Evolutionary conservation across 2,888 invertebrate genomes (phyloP).

Genomic region (Acleris sparsana): DNA sequence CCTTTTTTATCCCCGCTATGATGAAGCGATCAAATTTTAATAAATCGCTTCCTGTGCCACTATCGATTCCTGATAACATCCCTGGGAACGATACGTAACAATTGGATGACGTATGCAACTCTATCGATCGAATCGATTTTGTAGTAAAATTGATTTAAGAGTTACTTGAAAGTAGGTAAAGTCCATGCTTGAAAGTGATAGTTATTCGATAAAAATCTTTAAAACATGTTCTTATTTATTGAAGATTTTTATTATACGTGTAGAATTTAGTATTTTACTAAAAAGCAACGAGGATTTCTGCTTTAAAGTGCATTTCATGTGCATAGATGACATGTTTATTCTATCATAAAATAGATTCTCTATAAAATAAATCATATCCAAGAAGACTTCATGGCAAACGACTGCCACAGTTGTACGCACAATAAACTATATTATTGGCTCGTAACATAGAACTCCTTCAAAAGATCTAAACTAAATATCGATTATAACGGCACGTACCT

Average conservation of each 20-base stretch:
- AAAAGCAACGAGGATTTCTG: too few relatives aligned
- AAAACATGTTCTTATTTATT: not conserved
- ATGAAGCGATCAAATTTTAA: conserved; percentile 69
- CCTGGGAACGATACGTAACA: conserved; percentile 38
- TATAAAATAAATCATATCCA: too few relatives aligned
- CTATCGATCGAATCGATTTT: conserved; percentile 23
- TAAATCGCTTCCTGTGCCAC: conserved; percentile 72
- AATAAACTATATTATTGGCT: too few relatives aligned
- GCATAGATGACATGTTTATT: too few relatives aligned
- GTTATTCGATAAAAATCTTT: not conserved
- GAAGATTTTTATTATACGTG: too few relatives aligned
- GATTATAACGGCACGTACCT: not conserved
- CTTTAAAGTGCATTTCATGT: too few relatives aligned
- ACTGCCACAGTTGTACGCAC: too few relatives aligned
- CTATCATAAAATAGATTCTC: too few relatives aligned
- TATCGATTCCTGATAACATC: conserved; percentile 53
- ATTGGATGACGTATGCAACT: conserved; percentile 25
- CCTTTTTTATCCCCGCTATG: conserved; percentile 59
- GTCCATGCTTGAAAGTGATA: too few relatives aligned
- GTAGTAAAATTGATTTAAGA: conserved; percentile 11
- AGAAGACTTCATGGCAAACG: too few relatives aligned
- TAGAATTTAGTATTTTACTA: too few relatives aligned
- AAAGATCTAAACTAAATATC: not conserved
- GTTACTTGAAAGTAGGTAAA: conserved; percentile 11
- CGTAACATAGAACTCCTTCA: too few relatives aligned